Evolutionary conservation across 2,113 vertebrate species (phyloP).

Genomic region (Varanus salvator): DNA sequence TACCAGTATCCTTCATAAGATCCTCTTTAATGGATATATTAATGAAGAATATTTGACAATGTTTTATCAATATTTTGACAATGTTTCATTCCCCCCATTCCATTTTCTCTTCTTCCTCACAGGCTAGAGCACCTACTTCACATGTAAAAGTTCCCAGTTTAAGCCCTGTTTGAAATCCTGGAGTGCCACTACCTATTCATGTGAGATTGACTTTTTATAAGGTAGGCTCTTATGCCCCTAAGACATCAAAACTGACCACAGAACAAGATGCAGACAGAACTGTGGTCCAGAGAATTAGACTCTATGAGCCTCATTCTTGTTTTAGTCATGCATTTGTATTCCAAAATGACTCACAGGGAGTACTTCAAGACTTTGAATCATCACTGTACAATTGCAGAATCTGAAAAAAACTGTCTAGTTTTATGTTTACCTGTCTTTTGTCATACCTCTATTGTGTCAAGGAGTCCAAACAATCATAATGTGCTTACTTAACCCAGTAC

Average conservation of each 20-base stretch:
- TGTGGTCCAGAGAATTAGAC: neutral
- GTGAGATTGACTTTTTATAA: neutral
- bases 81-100: neutral
- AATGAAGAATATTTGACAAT: neutral
- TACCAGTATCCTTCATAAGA: neutral
- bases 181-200: too few species aligned
- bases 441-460: neutral
- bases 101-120: neutral
- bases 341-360: neutral
- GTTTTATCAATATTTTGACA: neutral
- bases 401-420: constrained; percentile 39
- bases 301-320: neutral
- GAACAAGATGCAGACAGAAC: neutral
- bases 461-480: neutral
- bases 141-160: neutral
- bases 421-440: neutral
- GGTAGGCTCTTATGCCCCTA: neutral
- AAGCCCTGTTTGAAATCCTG: too few species aligned
- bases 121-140: neutral
- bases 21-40: neutral
- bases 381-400: constrained; percentile 33
- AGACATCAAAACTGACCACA: neutral
- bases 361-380: constrained; percentile 33
- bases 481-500: neutral
- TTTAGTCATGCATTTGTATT: neutral